Percentiles rank a stretch among this genome's conserved stretches.
phyloP scores from a whole-genome alignment of 2,113 vertebrate genomes.

The Ammodramus savannarum region DNA sequence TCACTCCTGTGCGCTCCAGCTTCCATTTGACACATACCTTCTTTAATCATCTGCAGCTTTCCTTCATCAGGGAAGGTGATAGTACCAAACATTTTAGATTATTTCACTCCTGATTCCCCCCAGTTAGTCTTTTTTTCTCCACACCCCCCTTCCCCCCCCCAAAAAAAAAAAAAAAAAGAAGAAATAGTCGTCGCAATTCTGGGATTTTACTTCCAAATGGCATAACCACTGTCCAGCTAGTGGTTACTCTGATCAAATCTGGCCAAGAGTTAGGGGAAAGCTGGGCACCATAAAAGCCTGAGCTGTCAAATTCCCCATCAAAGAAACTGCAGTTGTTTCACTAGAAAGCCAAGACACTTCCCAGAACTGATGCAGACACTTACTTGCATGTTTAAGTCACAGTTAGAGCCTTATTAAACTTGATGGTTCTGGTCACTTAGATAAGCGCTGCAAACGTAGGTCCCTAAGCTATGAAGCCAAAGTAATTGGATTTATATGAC shows the following conservation, averaged over 20 bases:
- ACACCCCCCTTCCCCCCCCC: no score
- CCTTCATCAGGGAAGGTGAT: not conserved
- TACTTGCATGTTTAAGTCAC: not conserved
- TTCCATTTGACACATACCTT: not conserved
- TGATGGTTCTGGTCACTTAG: not conserved
- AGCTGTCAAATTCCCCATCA: not conserved
- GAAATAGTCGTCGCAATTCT: not conserved
- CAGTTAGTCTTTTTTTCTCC: not conserved
- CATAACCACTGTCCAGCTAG: not conserved
- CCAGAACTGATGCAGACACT: not conserved
- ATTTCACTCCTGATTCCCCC: not conserved
- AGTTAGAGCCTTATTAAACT: not conserved
- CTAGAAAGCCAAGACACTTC: not conserved
- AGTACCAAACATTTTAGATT: not conserved
- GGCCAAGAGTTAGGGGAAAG: not conserved
- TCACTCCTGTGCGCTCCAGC: not conserved
- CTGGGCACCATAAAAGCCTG: not conserved
- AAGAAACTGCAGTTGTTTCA: not conserved
- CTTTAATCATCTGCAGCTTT: not conserved
- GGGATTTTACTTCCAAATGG: not conserved
- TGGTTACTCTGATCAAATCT: not conserved
- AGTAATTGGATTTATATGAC: not conserved
- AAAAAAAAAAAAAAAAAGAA: not conserved
- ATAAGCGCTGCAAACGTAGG: not conserved
- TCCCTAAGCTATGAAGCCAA: not conserved